Evolutionary conservation across 2,797 vertebrate genomes (phyloP).

Genomic region (Staurois parvus): DNA sequence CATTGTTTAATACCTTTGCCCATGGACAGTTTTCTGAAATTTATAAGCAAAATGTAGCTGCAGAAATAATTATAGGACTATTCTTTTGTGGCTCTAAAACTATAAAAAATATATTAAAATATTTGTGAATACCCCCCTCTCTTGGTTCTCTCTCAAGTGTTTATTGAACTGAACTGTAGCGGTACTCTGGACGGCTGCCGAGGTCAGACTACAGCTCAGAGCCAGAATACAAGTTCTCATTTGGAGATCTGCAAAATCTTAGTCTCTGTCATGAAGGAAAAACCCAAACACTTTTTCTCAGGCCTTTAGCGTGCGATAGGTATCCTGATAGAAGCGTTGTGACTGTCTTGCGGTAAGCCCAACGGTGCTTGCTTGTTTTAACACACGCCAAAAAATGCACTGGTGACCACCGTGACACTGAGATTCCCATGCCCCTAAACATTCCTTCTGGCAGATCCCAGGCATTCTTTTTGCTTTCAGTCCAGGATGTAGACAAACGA

Average conservation of each 20-base stretch:
- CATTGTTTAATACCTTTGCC: slow-evolving; percentile 72
- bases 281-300: slow-evolving; percentile 81
- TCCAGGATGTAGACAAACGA: slow-evolving; percentile 93
- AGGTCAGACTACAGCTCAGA: slow-evolving; percentile 81
- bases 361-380: slow-evolving; percentile 85
- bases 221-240: slow-evolving; percentile 73
- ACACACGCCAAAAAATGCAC: slow-evolving; percentile 86
- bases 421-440: slow-evolving; percentile 93
- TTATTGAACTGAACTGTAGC: slow-evolving; percentile 89
- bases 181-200: slow-evolving; percentile 79
- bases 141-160: slow-evolving; percentile 80
- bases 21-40: slow-evolving; percentile 71
- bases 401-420: slow-evolving; percentile 87
- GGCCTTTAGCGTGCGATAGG: slow-evolving; percentile 78
- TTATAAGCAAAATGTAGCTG: background rate
- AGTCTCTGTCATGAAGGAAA: slow-evolving; percentile 77
- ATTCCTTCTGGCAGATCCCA: slow-evolving; percentile 91
- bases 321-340: slow-evolving; percentile 75
- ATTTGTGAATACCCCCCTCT: slow-evolving; percentile 74
- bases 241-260: slow-evolving; percentile 80
- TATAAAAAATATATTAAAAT: slow-evolving; percentile 67
- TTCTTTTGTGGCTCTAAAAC: slow-evolving; percentile 73
- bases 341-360: slow-evolving; percentile 73
- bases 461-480: slow-evolving; percentile 80
- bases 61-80: slow-evolving; percentile 19